Percentiles rank a stretch among this genome's conserved stretches.
Evolutionary conservation across 2,113 vertebrate species (phyloP).

Genomic region (Sander lucioperca): DNA sequence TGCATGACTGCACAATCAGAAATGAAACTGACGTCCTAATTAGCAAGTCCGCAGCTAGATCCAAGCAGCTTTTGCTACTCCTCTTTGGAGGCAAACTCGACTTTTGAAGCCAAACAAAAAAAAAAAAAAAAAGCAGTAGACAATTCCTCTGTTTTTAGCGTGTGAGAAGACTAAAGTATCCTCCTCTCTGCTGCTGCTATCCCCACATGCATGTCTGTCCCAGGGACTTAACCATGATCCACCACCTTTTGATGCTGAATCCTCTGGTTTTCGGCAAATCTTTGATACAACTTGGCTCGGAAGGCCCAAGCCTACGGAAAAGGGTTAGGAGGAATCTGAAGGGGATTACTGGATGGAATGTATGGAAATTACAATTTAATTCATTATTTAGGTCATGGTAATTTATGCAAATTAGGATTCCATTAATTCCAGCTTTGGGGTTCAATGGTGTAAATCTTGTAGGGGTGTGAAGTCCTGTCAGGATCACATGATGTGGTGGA

Average conservation of each 20-base stretch:
- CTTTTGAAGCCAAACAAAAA: slow-evolving; percentile 6
- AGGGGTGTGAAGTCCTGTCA: slow-evolving; percentile 30
- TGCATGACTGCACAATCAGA: slow-evolving; percentile 30
- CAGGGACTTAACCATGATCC: slow-evolving; percentile 50
- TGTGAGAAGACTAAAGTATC: neutral
- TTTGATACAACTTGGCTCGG: slow-evolving; percentile 55
- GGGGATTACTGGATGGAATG: slow-evolving; percentile 62
- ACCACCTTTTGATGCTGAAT: slow-evolving; percentile 55
- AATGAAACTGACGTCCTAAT: slow-evolving; percentile 48
- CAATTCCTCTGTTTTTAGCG: slow-evolving; percentile 1
- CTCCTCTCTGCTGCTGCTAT: neutral
- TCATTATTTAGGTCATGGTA: slow-evolving; percentile 74
- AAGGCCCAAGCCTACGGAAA: slow-evolving; percentile 38
- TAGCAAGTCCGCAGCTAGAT: slow-evolving; percentile 22
- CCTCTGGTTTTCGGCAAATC: slow-evolving; percentile 47
- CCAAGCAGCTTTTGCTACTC: slow-evolving; percentile 10
- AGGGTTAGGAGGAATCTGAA: slow-evolving; percentile 61
- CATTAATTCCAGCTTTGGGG: slow-evolving; percentile 67
- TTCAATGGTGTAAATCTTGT: slow-evolving; percentile 42
- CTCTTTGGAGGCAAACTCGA: slow-evolving; percentile 3
- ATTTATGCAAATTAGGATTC: slow-evolving; percentile 76
- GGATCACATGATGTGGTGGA: slow-evolving; percentile 6
- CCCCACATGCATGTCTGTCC: slow-evolving; percentile 49
- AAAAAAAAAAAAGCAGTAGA: slow-evolving; percentile 2
- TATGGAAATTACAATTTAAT: slow-evolving; percentile 80